Conservation (phyloP, 2,113 vertebrate species). For the Tringa solitaria region DNA sequence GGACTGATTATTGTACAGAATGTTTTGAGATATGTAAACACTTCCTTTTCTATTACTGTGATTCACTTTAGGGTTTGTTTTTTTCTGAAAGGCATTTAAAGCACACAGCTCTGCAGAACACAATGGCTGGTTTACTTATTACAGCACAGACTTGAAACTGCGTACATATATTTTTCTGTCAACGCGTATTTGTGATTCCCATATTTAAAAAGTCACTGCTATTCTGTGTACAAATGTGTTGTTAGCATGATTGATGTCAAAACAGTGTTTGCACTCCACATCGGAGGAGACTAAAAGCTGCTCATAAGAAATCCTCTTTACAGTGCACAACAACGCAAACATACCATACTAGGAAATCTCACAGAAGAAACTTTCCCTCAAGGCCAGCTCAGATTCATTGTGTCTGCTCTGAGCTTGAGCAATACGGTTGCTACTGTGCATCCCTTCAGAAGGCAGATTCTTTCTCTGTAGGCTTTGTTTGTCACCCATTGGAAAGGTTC, state of each 20-base stretch:
- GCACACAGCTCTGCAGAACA: not conserved
- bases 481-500: not conserved
- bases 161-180: slow-evolving; percentile 18
- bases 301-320: not conserved
- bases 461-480: not conserved
- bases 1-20: not conserved
- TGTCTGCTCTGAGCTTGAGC: not conserved
- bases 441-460: not conserved
- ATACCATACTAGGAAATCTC: slow-evolving; percentile 40
- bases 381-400: not conserved
- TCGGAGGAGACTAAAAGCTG: not conserved
- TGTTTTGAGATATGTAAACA: slow-evolving; percentile 18
- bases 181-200: not conserved
- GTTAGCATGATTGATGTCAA: slow-evolving; percentile 20
- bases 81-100: not conserved
- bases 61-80: slow-evolving; percentile 13
- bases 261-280: not conserved
- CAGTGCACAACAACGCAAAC: not conserved
- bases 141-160: not conserved
- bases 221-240: not conserved
- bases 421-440: not conserved
- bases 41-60: not conserved
- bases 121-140: slow-evolving; percentile 21
- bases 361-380: not conserved
- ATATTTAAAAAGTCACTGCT: slow-evolving; percentile 29